Base-by-base conservation (phyloP, 2,797 vertebrate species). In the Spea hammondii region DNA sequence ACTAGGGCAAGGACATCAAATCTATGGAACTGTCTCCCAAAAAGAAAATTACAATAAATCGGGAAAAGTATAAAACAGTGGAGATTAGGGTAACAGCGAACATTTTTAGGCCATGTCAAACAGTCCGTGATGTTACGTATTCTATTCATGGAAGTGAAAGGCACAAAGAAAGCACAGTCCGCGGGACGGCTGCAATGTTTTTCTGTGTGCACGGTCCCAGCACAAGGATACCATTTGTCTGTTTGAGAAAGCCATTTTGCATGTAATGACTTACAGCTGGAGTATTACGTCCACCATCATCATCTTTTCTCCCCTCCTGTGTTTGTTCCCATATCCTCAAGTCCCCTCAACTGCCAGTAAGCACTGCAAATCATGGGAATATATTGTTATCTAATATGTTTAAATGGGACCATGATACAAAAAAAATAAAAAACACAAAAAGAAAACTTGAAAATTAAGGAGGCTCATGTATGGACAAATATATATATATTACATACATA, bases 221-320 rank as follows among this genome's bases (percentile, higher is more conserved):
- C 60, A 82, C 79, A 82, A 82, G 79, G 70, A 77, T 82, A 68
- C 49, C 67, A 14, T 72, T 80, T 76, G 70, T 82, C 75, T 82
- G 65, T 59, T n/a, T 72, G 75, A 77, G 69, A 82, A 70, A 65
- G 65, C 64, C 74, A 66, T 80, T 71, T 71, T 82, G 65, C 45
- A 57, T 64, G 75, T 82, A 82, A 82, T 82, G 75, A 70, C 65
- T 82, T 82, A 70, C 75, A 82, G 80, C 80, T 77, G 80, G 75
- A 82, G 80, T 59, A 46, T 67, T 72, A 74, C n/a, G 75, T 77
- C 79, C 69, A 64, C n/a, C 65, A 77, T 70, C 69, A 77, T 72
- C 75, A 77, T 69, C 74, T 72, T 53, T 70, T 71, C 48, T 60
- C 11, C 9, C 44, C 47, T 48, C 59, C 49, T 17, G 8, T 44